Percentiles rank a stretch among this genome's conserved stretches.
phyloP scores from a whole-genome alignment of 2,888 invertebrate genomes.

The Ecliptopera silaceata region DNA sequence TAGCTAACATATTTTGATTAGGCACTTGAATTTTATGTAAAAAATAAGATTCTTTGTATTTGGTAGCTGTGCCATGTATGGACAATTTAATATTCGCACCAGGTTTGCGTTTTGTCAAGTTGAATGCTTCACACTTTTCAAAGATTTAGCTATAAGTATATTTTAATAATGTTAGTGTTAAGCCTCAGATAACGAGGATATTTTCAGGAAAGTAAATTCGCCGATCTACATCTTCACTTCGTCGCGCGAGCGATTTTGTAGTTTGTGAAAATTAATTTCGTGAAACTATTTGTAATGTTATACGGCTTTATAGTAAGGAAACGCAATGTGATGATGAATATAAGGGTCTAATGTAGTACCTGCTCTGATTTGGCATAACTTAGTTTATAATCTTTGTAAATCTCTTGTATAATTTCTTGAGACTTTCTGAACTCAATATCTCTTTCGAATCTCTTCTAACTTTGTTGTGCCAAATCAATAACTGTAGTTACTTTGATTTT shows the following conservation, averaged over 20 bases:
- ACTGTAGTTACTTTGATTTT: conserved; percentile 53
- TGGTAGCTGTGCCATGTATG: conserved; percentile 68
- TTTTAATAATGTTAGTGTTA: conserved; percentile 53
- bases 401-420: not conserved
- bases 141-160: conserved; percentile 52
- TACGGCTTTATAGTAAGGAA: conserved; percentile 61
- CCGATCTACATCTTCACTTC: conserved; percentile 17
- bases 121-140: conserved; percentile 44
- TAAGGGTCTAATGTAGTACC: conserved; percentile 73
- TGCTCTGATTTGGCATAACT: conserved; percentile 68
- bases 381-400: conserved; percentile 50
- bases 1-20: conserved; percentile 14
- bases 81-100: conserved; percentile 45
- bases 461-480: conserved; percentile 57
- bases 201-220: conserved; percentile 22
- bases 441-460: conserved; percentile 43
- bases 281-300: conserved; percentile 32
- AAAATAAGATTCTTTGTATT: conserved; percentile 42
- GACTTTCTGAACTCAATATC: not conserved
- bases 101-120: conserved; percentile 46
- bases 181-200: conserved; percentile 21
- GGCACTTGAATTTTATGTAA: conserved; percentile 62
- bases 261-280: conserved; percentile 33
- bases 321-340: conserved; percentile 78
- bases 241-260: conserved; percentile 15